Percentiles rank a stretch among this genome's conserved stretches.
Evolutionary conservation across 2,888 invertebrate genomes (phyloP).

Genomic region (Rhingia rostrata): DNA sequence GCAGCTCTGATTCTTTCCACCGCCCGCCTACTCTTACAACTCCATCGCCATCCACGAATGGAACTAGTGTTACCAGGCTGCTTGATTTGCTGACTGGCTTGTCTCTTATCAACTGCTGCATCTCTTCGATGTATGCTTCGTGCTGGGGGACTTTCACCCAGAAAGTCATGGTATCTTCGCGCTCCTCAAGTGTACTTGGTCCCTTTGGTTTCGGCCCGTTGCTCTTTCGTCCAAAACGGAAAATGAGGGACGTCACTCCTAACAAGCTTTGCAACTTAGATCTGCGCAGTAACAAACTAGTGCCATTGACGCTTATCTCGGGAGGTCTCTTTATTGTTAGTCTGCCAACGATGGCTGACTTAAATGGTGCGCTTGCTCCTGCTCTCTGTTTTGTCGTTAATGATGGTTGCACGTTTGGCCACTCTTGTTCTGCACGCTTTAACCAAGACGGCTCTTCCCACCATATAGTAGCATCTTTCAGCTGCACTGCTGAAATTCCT

Average conservation of each 20-base stretch:
- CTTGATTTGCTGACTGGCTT: conserved; percentile 2
- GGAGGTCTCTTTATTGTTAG: too few relatives aligned
- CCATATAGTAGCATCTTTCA: conserved; percentile 2
- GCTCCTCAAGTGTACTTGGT: too few relatives aligned
- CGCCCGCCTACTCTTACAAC: not conserved
- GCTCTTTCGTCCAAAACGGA: too few relatives aligned
- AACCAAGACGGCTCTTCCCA: conserved; percentile 11
- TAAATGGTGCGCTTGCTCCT: not conserved
- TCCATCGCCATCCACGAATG: not conserved
- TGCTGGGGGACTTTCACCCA: not conserved
- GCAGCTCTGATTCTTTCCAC: not conserved
- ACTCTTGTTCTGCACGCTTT: not conserved
- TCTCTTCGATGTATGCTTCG: not conserved
- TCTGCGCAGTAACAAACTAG: too few relatives aligned
- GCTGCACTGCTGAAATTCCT: conserved; percentile 4
- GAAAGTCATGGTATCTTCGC: not conserved
- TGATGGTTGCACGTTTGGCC: not conserved
- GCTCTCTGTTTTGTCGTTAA: not conserved
- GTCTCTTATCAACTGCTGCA: not conserved
- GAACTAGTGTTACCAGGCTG: not conserved
- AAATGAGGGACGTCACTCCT: too few relatives aligned
- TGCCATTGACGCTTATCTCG: too few relatives aligned
- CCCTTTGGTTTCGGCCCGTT: too few relatives aligned
- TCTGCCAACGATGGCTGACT: too few relatives aligned
- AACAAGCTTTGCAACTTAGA: too few relatives aligned